Evolutionary conservation across 1,140 invertebrate genomes (phyloP), one percentile per base, ranked within the genome.

Genomic region (Panonychus citri): DNA sequence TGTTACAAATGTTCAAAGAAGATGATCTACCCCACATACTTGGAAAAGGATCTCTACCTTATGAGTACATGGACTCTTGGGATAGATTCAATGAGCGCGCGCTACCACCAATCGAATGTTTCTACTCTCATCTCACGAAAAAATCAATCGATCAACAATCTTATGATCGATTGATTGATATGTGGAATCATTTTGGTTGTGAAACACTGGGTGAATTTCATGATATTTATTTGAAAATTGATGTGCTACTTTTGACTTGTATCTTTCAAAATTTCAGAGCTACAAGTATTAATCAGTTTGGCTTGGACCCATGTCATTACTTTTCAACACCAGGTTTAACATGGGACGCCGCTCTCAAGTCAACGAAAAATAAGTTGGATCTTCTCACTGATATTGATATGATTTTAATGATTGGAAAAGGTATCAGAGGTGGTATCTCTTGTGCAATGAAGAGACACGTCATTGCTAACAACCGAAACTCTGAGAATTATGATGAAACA

Each of bases 361-460:
- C 3, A 8, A 51, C 49, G 0, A 3, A 51, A n/a, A 27, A 8
- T 15, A n/a, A 26, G 13, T 15, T 62, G 7, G 63, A 67, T 25
- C 42, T 64, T 24, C 12, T 67, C 0, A 57, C 50, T 21, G 62
- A 65, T 52, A 19, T 55, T 19, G 63, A 67, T 51, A 62, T 61
- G 59, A 46, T 65, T 51, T 52, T 62, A 50, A 55, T 64, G 60
- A 59, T 67, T 56, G 66, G 68, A 50, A 66, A 67, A 52, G 49
- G 49, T 24, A 50, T 50, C 4, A 12, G 49, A 50, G 26, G 49
- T 24, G 49, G 49, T 24, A 50, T 50, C 12, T 50, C 49, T 24
- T 28, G 15, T n/a, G 4, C 24, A 17, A 17, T 28, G 24, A 4
- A 4, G 12, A 12, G 26, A 4, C 25, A 50, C 21, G 12, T 5